A percentile compares a stretch with the other conserved stretches of the same genome.
Evolutionary conservation across 2,113 vertebrate species (phyloP).

Genomic region (Acrocephalus kingi): DNA sequence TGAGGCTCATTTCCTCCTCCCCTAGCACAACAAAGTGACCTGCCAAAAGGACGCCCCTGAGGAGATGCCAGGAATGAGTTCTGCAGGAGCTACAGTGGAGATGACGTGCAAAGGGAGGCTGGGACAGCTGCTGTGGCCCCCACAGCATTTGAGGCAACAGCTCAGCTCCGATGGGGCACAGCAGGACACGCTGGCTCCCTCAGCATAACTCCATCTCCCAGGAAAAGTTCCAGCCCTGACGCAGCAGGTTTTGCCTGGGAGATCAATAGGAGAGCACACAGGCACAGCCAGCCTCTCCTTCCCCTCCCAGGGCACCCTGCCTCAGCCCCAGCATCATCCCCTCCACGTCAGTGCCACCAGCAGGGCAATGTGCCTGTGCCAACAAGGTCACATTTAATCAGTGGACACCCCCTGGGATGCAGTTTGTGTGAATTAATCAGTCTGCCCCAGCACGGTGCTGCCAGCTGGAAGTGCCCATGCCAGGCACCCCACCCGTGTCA

Average conservation of each 20-base stretch:
- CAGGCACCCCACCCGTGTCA: neutral
- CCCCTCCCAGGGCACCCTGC: neutral
- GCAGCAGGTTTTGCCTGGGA: neutral
- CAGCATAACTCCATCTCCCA: neutral
- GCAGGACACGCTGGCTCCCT: neutral
- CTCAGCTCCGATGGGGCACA: neutral
- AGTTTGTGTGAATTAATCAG: neutral
- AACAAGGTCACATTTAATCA: constrained; percentile 40
- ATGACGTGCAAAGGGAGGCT: neutral
- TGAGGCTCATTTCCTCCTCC: neutral
- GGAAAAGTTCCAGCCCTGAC: neutral
- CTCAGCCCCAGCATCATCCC: neutral
- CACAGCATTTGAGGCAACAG: neutral
- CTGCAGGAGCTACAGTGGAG: neutral
- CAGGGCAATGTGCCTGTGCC: neutral
- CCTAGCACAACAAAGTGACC: neutral
- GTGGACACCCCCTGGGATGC: neutral
- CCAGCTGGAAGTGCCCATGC: neutral
- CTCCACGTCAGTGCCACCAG: neutral
- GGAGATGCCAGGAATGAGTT: neutral
- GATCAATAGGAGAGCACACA: neutral
- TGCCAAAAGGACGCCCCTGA: neutral
- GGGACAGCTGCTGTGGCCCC: neutral
- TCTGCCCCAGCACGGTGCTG: neutral
- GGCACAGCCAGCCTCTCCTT: neutral